These are phyloP conservation scores for Parthenolecanium corni DNA, from an alignment of 2,888 invertebrate species.

Conservation along the genomic window DNA sequence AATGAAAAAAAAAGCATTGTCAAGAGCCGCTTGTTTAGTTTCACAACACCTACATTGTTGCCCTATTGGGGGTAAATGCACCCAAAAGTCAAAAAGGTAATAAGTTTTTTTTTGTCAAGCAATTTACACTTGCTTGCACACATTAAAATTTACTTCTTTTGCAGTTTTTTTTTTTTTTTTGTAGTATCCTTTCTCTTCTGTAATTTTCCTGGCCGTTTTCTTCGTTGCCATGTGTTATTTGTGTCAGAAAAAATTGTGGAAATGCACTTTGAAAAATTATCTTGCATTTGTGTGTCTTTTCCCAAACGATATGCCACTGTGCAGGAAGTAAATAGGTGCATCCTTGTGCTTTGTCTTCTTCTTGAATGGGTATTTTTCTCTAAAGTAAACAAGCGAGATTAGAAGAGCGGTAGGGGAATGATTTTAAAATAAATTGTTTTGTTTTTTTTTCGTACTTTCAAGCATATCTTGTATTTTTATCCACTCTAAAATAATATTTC, in stretches of 20 bases:
- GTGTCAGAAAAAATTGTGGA: background rate
- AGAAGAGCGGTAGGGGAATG: too few species aligned
- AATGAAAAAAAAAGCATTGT: background rate
- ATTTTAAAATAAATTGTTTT: too few species aligned
- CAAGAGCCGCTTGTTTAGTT: slow-evolving; percentile 19
- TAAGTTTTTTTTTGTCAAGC: slow-evolving; percentile 18
- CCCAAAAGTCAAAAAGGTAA: background rate
- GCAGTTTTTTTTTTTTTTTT: background rate
- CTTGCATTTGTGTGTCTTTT: too few species aligned
- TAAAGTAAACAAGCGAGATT: too few species aligned
- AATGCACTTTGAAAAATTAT: slow-evolving; percentile 15
- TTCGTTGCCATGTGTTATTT: too few species aligned
- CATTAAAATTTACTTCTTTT: background rate
- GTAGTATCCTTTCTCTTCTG: background rate
- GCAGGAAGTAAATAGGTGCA: too few species aligned
- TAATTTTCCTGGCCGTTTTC: background rate
- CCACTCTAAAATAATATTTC: too few species aligned
- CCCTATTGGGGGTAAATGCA: background rate
- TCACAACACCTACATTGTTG: slow-evolving; percentile 23
- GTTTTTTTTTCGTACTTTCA: too few species aligned
- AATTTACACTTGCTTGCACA: slow-evolving; percentile 23
- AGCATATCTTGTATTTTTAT: too few species aligned
- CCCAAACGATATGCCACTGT: too few species aligned
- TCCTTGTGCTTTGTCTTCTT: too few species aligned
- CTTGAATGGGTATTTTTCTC: too few species aligned